These are phyloP conservation scores for Anomalospiza imberbis DNA, from an alignment of 2,797 vertebrate genomes.

Conservation along the genomic window DNA sequence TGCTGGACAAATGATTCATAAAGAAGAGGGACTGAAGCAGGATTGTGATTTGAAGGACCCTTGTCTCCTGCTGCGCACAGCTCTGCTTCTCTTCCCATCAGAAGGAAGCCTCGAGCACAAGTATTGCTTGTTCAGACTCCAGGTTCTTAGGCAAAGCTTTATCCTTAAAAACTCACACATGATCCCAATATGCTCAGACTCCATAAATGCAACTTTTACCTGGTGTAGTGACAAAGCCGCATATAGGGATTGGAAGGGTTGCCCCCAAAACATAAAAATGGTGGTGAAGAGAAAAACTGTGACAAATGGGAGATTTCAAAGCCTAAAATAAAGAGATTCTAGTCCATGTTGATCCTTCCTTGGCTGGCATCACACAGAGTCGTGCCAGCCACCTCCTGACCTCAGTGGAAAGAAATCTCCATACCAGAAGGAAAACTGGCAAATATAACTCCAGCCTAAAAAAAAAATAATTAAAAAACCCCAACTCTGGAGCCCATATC, in stretches of 20 bases:
- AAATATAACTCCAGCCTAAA: not conserved
- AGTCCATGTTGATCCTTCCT: not conserved
- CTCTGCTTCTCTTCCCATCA: not conserved
- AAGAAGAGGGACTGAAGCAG: not conserved
- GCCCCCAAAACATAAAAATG: not conserved
- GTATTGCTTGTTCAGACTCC: not conserved
- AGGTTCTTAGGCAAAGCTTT: not conserved
- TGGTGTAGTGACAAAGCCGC: not conserved
- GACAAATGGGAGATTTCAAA: not conserved
- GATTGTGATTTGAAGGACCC: not conserved
- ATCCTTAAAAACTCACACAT: not conserved
- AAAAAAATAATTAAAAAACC: not conserved
- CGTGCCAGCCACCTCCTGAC: rapidly evolving
- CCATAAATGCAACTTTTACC: not conserved
- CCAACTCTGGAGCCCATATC: not conserved
- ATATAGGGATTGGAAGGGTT: rapidly evolving
- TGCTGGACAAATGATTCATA: not conserved
- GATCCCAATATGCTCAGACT: not conserved
- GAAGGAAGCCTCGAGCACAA: not conserved
- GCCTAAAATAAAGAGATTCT: not conserved
- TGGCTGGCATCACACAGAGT: not conserved
- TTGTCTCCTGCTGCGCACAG: conserved; percentile 4
- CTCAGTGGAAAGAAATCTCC: not conserved
- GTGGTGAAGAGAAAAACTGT: not conserved
- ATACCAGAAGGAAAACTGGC: not conserved